These are phyloP conservation scores for Palythoa grandis DNA, from an alignment of 92 coral and sea anemone species.

Conservation along the genomic window DNA sequence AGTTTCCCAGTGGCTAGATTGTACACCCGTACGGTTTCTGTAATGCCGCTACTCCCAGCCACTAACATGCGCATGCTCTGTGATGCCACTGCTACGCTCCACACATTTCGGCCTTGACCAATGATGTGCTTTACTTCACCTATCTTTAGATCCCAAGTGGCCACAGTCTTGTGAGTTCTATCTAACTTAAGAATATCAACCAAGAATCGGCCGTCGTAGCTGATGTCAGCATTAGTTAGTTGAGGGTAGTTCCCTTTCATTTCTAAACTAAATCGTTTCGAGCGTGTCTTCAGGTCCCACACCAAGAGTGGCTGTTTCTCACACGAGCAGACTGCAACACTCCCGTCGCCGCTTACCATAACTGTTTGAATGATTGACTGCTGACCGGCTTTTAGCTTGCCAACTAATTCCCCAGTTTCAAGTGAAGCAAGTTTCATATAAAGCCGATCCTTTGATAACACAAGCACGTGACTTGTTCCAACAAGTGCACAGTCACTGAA, in stretches of 20 bases:
- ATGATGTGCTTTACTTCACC: slow-evolving; percentile 93
- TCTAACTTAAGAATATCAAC: slow-evolving; percentile 92
- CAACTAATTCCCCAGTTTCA: slow-evolving; percentile 91
- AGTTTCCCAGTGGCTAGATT: slow-evolving; percentile 81
- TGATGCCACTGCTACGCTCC: slow-evolving; percentile 87
- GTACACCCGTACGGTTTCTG: slow-evolving; percentile 88
- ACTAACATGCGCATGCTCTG: slow-evolving; percentile 89
- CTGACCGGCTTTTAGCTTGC: slow-evolving; percentile 91
- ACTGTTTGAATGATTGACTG: slow-evolving; percentile 89
- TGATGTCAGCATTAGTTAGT: slow-evolving; percentile 90
- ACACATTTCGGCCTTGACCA: slow-evolving; percentile 87
- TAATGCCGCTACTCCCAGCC: slow-evolving; percentile 76
- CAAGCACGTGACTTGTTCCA: slow-evolving; percentile 84
- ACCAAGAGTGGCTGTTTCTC: slow-evolving; percentile 87
- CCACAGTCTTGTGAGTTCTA: slow-evolving; percentile 83
- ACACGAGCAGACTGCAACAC: slow-evolving; percentile 88
- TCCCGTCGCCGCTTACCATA: slow-evolving; percentile 93
- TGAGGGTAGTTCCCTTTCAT: slow-evolving; percentile 89
- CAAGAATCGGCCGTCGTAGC: slow-evolving; percentile 87
- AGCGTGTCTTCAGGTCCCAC: slow-evolving; percentile 85
- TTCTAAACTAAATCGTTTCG: slow-evolving; percentile 69
- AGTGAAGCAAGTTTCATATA: slow-evolving; percentile 90
- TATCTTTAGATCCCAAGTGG: slow-evolving; percentile 91
- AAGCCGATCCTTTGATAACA: slow-evolving; percentile 88
- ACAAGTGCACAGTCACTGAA: slow-evolving; percentile 96